phyloP scores from a whole-genome alignment of 2,113 vertebrate genomes.

The Heliornis fulica region DNA sequence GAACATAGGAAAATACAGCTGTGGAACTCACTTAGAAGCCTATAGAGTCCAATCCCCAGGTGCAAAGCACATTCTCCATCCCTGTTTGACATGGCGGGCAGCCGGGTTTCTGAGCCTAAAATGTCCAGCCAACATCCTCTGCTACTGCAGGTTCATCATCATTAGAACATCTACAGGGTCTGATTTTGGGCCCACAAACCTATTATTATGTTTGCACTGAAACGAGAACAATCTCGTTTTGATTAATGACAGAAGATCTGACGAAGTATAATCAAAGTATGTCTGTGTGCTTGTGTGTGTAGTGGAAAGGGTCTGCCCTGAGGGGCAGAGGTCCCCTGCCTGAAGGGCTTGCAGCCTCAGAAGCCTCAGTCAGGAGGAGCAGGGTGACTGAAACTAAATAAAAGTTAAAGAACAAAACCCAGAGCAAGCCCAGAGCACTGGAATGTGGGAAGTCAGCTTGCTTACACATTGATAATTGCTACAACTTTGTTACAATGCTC shows the following conservation, averaged over 20 bases:
- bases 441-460: background rate
- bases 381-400: background rate
- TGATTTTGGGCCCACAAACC: background rate
- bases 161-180: background rate
- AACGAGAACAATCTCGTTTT: background rate
- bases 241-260: background rate
- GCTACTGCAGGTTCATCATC: background rate
- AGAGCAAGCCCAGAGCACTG: background rate
- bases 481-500: background rate
- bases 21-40: background rate
- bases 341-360: background rate
- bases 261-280: background rate
- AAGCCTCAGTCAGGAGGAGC: background rate
- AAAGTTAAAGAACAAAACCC: background rate
- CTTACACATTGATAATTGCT: background rate
- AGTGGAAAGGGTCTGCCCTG: background rate
- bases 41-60: background rate
- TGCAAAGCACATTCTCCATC: background rate
- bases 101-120: background rate
- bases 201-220: background rate
- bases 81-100: background rate
- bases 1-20: background rate
- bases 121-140: background rate
- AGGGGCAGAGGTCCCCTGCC: background rate
- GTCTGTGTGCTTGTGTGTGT: accelerated